phyloP scores from a whole-genome alignment of 2,888 invertebrate species.

The Carabus problematicus region DNA sequence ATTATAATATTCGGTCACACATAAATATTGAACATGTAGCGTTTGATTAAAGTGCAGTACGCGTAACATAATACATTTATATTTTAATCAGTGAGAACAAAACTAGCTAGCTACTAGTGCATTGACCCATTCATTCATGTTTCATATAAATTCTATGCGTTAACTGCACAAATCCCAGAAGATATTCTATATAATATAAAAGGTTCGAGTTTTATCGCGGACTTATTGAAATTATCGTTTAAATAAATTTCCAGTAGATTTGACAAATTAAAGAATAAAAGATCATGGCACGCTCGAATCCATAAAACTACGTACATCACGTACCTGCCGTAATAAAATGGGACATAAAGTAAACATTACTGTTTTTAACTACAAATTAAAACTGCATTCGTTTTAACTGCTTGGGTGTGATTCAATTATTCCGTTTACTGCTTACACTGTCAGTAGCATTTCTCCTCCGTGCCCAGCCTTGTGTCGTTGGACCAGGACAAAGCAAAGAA shows the following conservation, averaged over 20 bases:
- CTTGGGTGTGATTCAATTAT: conserved; percentile 53
- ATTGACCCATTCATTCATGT: no score
- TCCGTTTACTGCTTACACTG: conserved; percentile 48
- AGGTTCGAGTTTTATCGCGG: conserved; percentile 3
- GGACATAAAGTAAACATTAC: conserved; percentile 51
- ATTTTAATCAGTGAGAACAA: no score
- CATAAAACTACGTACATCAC: conserved; percentile 46
- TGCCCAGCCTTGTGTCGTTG: neutral
- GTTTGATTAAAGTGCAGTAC: no score
- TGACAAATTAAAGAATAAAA: conserved; percentile 40
- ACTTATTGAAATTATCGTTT: conserved; percentile 46
- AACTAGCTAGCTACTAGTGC: no score
- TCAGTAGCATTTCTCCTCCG: conserved; percentile 13
- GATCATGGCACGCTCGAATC: conserved; percentile 29
- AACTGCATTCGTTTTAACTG: conserved; percentile 52
- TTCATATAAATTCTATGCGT: no score
- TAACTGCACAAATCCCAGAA: no score
- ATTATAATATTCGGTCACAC: no score
- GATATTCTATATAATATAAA: no score
- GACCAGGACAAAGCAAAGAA: conserved; percentile 2
- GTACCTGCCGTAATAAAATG: conserved; percentile 49
- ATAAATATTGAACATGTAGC: no score
- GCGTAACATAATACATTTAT: no score
- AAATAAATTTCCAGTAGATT: conserved; percentile 48
- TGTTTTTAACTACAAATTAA: conserved; percentile 54